Conservation (phyloP, 2,113 vertebrate species). For the Microtus richardsoni region DNA sequence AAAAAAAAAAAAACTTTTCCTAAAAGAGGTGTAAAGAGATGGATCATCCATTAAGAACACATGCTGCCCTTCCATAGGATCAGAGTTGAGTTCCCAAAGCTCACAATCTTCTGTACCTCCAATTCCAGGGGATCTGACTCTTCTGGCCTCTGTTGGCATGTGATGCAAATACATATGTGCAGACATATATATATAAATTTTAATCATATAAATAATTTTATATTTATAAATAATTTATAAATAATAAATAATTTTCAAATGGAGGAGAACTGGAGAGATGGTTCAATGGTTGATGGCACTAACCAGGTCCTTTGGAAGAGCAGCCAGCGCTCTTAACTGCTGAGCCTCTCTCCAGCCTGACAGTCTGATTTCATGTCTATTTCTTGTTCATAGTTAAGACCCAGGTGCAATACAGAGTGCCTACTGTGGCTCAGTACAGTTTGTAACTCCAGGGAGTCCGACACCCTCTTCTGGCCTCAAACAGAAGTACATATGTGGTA, state of each 20-base stretch:
- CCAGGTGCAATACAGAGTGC: background rate
- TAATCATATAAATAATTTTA: background rate
- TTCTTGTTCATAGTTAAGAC: background rate
- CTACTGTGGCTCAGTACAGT: background rate
- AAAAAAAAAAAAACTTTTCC: background rate
- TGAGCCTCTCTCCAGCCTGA: too few relatives aligned
- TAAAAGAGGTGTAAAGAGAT: background rate
- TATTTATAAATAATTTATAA: background rate
- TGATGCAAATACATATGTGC: background rate
- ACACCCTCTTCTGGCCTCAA: background rate
- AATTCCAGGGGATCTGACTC: background rate
- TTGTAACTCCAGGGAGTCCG: background rate
- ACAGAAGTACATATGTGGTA: background rate
- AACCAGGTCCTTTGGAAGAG: background rate
- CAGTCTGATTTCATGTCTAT: too few relatives aligned
- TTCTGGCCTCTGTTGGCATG: background rate
- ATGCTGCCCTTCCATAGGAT: background rate
- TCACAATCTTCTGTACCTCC: background rate
- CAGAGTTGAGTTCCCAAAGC: background rate
- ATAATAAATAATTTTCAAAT: background rate
- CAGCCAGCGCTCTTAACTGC: too few relatives aligned
- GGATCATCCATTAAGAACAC: background rate
- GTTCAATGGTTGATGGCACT: background rate
- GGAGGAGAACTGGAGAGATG: background rate
- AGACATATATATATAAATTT: background rate